Conservation (phyloP, 2,888 invertebrate species). For the Ormyrus rosae region DNA sequence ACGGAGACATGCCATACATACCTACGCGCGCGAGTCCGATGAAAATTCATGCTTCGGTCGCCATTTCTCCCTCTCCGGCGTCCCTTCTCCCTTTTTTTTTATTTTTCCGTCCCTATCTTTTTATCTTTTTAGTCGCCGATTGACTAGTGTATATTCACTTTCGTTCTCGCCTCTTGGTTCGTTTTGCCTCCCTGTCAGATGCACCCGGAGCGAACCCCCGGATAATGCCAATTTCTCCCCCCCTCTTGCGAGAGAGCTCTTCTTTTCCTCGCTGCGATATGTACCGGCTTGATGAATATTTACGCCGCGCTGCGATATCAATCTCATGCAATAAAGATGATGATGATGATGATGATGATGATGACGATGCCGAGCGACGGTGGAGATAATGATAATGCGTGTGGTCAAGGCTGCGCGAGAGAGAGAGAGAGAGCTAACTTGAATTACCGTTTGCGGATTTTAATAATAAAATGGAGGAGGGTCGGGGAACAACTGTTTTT, state of each 20-base stretch:
- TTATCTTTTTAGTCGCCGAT: conserved; percentile 18
- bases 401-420: no score
- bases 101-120: conserved; percentile 13
- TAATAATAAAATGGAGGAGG: no score
- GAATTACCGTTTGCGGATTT: no score
- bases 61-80: neutral
- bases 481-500: no score
- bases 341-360: conserved; percentile 1
- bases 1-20: conserved; percentile 33
- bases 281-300: conserved; percentile 21
- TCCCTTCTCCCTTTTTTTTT: neutral
- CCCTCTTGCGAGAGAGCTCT: neutral
- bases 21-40: conserved; percentile 47
- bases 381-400: no score
- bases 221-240: conserved; percentile 14
- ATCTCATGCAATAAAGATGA: conserved; percentile 43
- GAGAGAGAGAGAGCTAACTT: no score
- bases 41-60: conserved; percentile 56
- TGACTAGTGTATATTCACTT: conserved; percentile 4
- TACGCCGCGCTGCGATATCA: conserved; percentile 13
- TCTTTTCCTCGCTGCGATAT: neutral
- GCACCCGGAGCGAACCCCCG: neutral
- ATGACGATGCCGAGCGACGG: neutral
- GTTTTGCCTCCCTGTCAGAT: conserved; percentile 12
- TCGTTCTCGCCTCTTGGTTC: neutral